Percentiles rank a stretch among this genome's conserved stretches.
Conservation (phyloP, 2,888 invertebrate species). For the Eulithis testata region DNA sequence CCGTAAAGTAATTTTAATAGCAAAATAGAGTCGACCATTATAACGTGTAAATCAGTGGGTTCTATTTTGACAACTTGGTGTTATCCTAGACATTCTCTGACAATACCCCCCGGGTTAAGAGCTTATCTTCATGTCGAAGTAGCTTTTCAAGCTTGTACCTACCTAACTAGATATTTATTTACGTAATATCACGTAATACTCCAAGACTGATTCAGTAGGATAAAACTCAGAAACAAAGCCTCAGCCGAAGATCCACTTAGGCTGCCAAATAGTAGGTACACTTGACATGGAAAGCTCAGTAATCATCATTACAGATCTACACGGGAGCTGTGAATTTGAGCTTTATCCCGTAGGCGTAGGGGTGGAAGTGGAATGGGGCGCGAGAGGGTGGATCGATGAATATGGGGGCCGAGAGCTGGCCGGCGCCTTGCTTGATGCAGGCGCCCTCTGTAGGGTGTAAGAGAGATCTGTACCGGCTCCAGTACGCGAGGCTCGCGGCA, state of each 20-base stretch:
- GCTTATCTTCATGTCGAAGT: too few relatives aligned
- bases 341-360: conserved; percentile 51
- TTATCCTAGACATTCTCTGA: too few relatives aligned
- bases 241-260: conserved; percentile 32
- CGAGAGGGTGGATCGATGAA: conserved; percentile 75
- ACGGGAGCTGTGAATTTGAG: conserved; percentile 43
- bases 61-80: too few relatives aligned
- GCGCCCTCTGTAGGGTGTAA: conserved; percentile 58
- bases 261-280: conserved; percentile 29
- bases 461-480: conserved; percentile 49
- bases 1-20: too few relatives aligned
- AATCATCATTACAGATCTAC: conserved; percentile 58
- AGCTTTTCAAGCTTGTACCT: too few relatives aligned
- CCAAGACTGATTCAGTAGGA: not conserved
- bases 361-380: conserved; percentile 40
- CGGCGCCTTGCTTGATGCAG: conserved; percentile 20
- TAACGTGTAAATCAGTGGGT: too few relatives aligned
- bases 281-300: conserved; percentile 50
- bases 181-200: too few relatives aligned
- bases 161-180: too few relatives aligned
- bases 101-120: too few relatives aligned
- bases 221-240: conserved; percentile 9
- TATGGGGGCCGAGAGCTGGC: conserved; percentile 50
- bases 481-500: conserved; percentile 56
- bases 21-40: too few relatives aligned